Conservation (phyloP, 37 sponge, comb jelly and placozoan genomes). For the Oscarella lobularis region DNA sequence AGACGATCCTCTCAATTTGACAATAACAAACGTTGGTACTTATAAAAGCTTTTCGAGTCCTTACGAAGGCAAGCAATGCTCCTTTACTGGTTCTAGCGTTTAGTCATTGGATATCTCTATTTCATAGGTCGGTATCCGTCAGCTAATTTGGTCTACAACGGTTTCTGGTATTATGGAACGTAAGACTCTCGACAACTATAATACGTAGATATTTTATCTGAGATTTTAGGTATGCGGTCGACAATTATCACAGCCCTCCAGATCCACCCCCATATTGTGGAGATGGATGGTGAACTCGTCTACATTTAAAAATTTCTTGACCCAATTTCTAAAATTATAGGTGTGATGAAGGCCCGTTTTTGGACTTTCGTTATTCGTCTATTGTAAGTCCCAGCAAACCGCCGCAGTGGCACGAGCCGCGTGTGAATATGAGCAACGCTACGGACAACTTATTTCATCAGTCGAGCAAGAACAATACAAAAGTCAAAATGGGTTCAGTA, state of each 20-base stretch:
- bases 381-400: not conserved
- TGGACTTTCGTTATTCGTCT: not conserved
- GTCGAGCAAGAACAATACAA: not conserved
- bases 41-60: not conserved
- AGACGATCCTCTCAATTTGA: not conserved
- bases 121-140: constrained; percentile 1
- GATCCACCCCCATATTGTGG: too few relatives aligned
- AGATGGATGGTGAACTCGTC: too few relatives aligned
- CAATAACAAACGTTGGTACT: not conserved
- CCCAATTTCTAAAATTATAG: not conserved
- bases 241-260: not conserved
- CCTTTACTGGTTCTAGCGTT: too few relatives aligned
- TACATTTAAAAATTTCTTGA: too few relatives aligned
- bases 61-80: not conserved
- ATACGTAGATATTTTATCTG: too few relatives aligned
- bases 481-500: not conserved
- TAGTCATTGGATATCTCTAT: too few relatives aligned
- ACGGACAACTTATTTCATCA: not conserved
- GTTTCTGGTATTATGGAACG: not conserved
- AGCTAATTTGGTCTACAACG: not conserved
- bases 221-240: not conserved
- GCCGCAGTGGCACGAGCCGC: not conserved
- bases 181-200: not conserved
- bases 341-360: not conserved
- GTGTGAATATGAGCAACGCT: not conserved